Base-by-base conservation (phyloP, 2,113 vertebrate genomes). In the Geococcyx californianus region DNA sequence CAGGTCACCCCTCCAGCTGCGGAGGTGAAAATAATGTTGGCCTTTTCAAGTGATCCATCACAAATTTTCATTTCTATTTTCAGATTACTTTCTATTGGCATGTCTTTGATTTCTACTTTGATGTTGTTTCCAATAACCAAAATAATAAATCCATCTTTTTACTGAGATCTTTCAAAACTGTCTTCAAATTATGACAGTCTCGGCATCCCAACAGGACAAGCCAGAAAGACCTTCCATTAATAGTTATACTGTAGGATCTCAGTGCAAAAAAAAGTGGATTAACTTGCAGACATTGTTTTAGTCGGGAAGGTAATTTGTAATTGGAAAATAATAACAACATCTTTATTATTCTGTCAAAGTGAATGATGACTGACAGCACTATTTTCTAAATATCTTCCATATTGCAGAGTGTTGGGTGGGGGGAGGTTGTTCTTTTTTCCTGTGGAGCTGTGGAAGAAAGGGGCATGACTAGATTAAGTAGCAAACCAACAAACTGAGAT, bases 1-100 rank as follows among this genome's bases (percentile, higher is more conserved):
- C 49, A 68, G 73, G 29, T 58, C 69, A n/a, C 84, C 49, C 66
- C 49, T 76, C 69, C 77, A 90, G 60, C 92, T 90, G 67, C 19
- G 76, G 72, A 92, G 74, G 76, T 92, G 80, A 89, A 94, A 96
- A 88, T 89, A 90, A 84, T 4, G 40, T 49, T 75, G 73, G 40
- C 73, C 58, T 88, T 94, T 89, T 64, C 90, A 89, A 95, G 90
- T 92, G 92, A 97, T 84, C 90, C 92, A 28, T 93, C 83, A 89
- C 68, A 94, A 90, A 92, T 92, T 75, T 87, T 82, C 60, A 89
- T 89, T 95, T 86, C 79, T 87, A 25, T 88, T 94, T 87, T 72
- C 88, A 56, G 28, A 56, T 63, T 75, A 44, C 40, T 93, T 93
- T 78, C 60, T 84, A 25, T 56, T 68, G 60, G n/a, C 58, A 11